phyloP scores from a whole-genome alignment of 2,113 vertebrate genomes.

The Cololabis saira region DNA sequence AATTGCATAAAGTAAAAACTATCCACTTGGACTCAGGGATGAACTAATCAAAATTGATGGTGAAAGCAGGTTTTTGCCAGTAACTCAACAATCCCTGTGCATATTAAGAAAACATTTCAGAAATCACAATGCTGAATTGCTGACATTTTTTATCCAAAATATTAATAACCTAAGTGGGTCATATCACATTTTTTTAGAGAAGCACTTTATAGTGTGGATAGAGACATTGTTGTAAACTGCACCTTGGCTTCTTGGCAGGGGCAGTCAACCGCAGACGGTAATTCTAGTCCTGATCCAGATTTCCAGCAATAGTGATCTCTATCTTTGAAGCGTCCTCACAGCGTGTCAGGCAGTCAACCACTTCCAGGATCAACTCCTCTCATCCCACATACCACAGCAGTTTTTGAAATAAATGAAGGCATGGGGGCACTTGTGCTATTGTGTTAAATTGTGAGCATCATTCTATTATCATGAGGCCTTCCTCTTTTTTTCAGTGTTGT shows the following conservation, averaged over 20 bases:
- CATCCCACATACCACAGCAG: constrained; percentile 1
- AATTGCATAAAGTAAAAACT: background rate
- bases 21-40: background rate
- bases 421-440: background rate
- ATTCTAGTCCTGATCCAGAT: background rate
- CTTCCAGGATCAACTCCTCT: background rate
- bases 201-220: too few relatives aligned
- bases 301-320: constrained; percentile 5
- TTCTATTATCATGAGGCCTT: constrained; percentile 6
- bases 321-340: constrained; percentile 1
- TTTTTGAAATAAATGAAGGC: background rate
- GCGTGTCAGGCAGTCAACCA: background rate
- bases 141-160: background rate
- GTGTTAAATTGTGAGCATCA: constrained; percentile 14
- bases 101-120: background rate
- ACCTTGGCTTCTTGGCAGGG: background rate
- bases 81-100: background rate
- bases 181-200: too few relatives aligned
- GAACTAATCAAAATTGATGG: background rate
- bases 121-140: background rate
- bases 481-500: constrained; percentile 1
- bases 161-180: too few relatives aligned
- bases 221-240: too few relatives aligned
- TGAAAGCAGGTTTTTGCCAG: background rate
- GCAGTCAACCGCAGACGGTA: background rate